Percentiles rank a stretch among this genome's conserved stretches.
Evolutionary conservation across 1,140 invertebrate genomes (phyloP).

Genomic region (Diorhabda elongata): DNA sequence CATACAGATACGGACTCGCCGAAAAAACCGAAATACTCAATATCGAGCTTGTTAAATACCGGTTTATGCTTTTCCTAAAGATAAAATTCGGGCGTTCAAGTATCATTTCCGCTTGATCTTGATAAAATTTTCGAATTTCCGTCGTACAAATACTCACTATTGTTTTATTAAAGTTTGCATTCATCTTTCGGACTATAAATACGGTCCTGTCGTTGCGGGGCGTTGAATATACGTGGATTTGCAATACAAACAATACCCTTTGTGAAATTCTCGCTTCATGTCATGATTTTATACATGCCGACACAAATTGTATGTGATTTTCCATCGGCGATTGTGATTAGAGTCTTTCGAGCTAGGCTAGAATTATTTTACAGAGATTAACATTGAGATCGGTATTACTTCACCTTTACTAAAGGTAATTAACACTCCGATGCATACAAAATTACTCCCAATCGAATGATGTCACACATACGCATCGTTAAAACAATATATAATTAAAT

Average conservation of each 20-base stretch:
- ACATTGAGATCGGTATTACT: neutral
- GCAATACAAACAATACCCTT: neutral
- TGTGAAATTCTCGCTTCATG: neutral
- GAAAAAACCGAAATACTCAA: too few species aligned
- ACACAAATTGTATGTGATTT: constrained; percentile 2
- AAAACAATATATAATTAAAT: too few species aligned
- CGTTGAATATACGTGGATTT: neutral
- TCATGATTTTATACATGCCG: neutral
- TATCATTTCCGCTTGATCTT: too few species aligned
- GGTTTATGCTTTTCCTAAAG: too few species aligned
- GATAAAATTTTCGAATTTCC: too few species aligned
- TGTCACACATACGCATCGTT: neutral
- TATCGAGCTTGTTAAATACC: too few species aligned
- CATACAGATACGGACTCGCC: too few species aligned
- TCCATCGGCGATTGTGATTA: constrained; percentile 2
- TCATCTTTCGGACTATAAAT: too few species aligned
- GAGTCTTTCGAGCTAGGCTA: neutral
- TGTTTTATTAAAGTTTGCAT: too few species aligned
- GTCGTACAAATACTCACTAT: too few species aligned
- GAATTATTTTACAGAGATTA: constrained; percentile 1
- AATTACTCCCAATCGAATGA: neutral
- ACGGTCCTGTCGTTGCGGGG: too few species aligned
- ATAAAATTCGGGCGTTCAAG: too few species aligned
- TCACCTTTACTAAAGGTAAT: neutral
- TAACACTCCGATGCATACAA: neutral